Evolutionary conservation across 2,113 vertebrate species (phyloP), one percentile per base, ranked within the genome.

Genomic region (Chrysemys picta): DNA sequence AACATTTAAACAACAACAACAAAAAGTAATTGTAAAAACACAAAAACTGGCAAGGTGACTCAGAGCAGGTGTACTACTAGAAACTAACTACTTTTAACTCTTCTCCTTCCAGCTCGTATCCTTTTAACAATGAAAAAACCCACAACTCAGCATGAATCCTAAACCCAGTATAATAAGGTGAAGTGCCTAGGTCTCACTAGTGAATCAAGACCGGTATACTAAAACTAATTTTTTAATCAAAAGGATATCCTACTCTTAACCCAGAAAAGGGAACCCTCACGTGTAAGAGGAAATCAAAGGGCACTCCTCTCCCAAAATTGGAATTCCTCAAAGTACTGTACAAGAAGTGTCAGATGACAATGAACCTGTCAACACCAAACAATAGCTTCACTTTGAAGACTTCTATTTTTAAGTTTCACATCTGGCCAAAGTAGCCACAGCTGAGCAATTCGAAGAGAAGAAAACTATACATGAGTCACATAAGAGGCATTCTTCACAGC

Each of bases 371-470:
- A 95, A 91, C 92, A 94, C 88, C 85, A 90, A 85, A 96, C 94
- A 96, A 96, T 50, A 79, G 91, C 59, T 52, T 65, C 12, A 52
- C 83, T 93, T 50, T 11, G 22, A 82, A 49, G n/a, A 21, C 47
- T 85, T 89, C 95, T 96, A 97, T 97, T 97, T 94, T 97, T 97
- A 86, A 49, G 47, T 93, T 93, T 97, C 95, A 95, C 95, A 93
- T 72, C 92, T 94, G 94, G 38, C 35, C 87, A 97, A 93, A 82
- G 52, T 65, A 79, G 93, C 72, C 82, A 53, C 22, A 80, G 90
- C 49, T 89, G 42, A 94, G 80, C 45, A 90, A 91, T 94, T 29
- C 21, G 57, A 88, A 89, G 89, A 54, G 82, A 96, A 94, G 49
- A 13, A 7, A 94, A 95, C 50, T 31, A 80, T 88, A 78, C 82